Evolutionary conservation across 2,888 invertebrate species (phyloP).

Genomic region (Andrena chrysosceles): DNA sequence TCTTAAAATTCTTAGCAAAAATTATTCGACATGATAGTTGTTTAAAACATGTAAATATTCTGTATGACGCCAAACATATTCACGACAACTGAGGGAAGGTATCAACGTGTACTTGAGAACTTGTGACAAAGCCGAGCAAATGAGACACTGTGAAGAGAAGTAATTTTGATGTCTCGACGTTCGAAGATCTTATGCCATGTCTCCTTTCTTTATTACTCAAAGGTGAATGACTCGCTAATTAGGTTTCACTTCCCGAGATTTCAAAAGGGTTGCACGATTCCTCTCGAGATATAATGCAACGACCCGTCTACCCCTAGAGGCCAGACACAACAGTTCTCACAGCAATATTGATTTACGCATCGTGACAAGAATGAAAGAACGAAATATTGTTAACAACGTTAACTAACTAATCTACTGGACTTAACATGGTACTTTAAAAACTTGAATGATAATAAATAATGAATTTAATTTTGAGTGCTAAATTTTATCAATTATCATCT

Average conservation of each 20-base stretch:
- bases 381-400: not conserved
- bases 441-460: not conserved
- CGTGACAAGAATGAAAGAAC: constrained; percentile 4
- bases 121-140: not conserved
- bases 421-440: not conserved
- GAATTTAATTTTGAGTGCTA: not conserved
- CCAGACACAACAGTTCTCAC: constrained; percentile 22
- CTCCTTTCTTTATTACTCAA: constrained; percentile 42
- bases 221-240: constrained; percentile 77
- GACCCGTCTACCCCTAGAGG: constrained; percentile 1
- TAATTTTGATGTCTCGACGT: constrained; percentile 28
- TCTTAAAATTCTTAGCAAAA: not conserved
- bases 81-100: not conserved
- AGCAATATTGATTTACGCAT: constrained; percentile 48
- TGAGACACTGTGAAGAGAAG: constrained; percentile 3
- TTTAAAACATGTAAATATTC: not conserved
- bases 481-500: too few species aligned
- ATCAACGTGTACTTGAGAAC: not conserved
- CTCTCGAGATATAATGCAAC: constrained; percentile 45
- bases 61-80: not conserved
- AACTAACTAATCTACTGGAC: not conserved
- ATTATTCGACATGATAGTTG: not conserved
- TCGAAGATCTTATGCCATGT: constrained; percentile 28
- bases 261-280: constrained; percentile 60
- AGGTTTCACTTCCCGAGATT: constrained; percentile 74